Conservation (phyloP, 1,140 invertebrate genomes). For the Anoplolepis gracilipes region DNA sequence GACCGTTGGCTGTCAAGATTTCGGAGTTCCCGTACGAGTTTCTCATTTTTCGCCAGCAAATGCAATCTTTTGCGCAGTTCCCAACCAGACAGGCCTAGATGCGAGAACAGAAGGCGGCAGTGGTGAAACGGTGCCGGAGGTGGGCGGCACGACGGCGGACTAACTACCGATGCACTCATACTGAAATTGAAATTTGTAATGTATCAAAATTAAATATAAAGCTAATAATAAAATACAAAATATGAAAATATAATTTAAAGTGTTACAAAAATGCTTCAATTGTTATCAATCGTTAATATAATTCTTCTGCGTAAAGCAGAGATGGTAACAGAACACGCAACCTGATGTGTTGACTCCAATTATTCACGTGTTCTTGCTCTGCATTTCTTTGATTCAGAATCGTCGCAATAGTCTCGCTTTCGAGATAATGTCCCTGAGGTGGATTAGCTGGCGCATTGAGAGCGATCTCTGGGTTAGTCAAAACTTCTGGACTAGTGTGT, state of each 20-base stretch:
- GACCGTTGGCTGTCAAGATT: slow-evolving; percentile 96
- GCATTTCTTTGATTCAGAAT: slow-evolving; percentile 93
- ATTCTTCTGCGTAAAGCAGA: slow-evolving; percentile 11
- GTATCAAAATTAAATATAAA: slow-evolving; percentile 15
- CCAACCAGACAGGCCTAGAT: slow-evolving; percentile 96
- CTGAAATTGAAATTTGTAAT: slow-evolving; percentile 63
- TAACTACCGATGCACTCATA: slow-evolving; percentile 78
- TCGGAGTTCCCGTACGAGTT: slow-evolving; percentile 95
- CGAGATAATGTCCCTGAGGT: slow-evolving; percentile 89
- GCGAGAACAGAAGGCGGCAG: slow-evolving; percentile 95
- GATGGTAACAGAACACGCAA: slow-evolving; percentile 6
- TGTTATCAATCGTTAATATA: not conserved
- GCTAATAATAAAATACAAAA: too few species aligned
- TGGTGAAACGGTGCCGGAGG: slow-evolving; percentile 91
- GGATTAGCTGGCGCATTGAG: slow-evolving; percentile 91
- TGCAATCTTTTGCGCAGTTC: slow-evolving; percentile 94
- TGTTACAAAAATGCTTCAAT: not conserved
- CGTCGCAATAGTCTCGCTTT: slow-evolving; percentile 94
- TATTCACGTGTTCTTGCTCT: slow-evolving; percentile 90
- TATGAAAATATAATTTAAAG: not conserved
- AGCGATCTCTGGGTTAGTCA: slow-evolving; percentile 89
- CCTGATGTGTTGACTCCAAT: slow-evolving; percentile 84
- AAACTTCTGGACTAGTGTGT: slow-evolving; percentile 96
- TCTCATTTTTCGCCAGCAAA: slow-evolving; percentile 95
- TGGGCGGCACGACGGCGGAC: slow-evolving; percentile 78